Evolutionary conservation across 2,797 vertebrate genomes (phyloP).

Genomic region (Podarcis siculus): DNA sequence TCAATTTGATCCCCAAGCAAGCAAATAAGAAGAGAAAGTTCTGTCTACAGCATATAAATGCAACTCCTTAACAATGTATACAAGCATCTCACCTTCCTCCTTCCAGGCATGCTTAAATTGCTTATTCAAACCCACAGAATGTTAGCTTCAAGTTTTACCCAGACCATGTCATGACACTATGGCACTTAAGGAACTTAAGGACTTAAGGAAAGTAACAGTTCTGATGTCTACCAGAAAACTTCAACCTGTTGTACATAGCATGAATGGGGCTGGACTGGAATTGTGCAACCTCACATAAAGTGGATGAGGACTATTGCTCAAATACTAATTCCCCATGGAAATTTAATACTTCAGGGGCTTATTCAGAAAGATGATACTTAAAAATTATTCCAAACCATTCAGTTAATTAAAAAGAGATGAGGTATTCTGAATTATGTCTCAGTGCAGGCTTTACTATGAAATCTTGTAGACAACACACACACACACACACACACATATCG

Average conservation of each 20-base stretch:
- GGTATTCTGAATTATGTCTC: slow-evolving; percentile 50
- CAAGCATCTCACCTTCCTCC: neutral
- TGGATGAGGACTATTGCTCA: neutral
- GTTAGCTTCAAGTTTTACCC: neutral
- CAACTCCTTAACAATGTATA: neutral
- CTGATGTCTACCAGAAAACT: neutral
- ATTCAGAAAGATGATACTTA: neutral
- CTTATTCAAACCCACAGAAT: neutral
- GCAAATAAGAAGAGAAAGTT: neutral
- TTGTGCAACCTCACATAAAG: too few relatives aligned
- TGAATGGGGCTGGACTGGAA: neutral
- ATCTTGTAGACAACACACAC: slow-evolving; percentile 52
- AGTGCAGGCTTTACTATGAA: slow-evolving; percentile 62
- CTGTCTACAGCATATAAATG: neutral
- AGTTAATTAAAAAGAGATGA: slow-evolving; percentile 69
- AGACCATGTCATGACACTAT: neutral
- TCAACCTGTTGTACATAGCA: neutral
- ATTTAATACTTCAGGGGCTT: neutral
- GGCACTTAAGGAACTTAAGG: too few relatives aligned
- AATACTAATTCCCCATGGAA: neutral
- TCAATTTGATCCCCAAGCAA: neutral
- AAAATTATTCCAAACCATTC: slow-evolving; percentile 23
- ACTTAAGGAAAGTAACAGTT: neutral
- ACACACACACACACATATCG: slow-evolving; percentile 66
- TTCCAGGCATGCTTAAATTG: neutral